Evolutionary conservation across 2,113 vertebrate genomes (phyloP), one percentile per base, ranked within the genome.

Genomic region (Rhinogobius similis): DNA sequence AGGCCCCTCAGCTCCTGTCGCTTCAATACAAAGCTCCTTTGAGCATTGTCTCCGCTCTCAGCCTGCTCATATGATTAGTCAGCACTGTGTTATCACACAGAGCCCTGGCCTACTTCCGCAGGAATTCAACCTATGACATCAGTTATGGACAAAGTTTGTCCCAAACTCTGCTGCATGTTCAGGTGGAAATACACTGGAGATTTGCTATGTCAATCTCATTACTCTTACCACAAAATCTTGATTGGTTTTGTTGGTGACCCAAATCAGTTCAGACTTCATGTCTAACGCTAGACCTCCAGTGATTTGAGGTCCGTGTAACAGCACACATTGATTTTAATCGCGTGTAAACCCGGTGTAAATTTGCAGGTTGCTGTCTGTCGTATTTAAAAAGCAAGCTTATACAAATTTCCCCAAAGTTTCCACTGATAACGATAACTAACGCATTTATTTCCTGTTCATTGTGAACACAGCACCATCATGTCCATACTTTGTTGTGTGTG

Each of bases 121-220:
- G 88, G 92, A 93, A 93, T 94, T 91, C 77, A 88, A 94, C 91
- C 92, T 91, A 86, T 93, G 93, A 93, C 93, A 92, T 92, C 91
- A 90, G 88, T 76, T 83, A 86, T 86, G 86, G 87, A 79, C 89
- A 91, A 90, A 92, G 87, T 93, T 89, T 90, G 80, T 84, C 71
- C 69, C 50, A 68, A 76, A 68, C 52, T 71, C 71, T 76, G 64
- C 84, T 77, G 73, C 80, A 86, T 71, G 83, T 86, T 76, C 76
- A 87, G 84, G 84, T 91, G 81, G 88, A 87, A 14, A 72, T 39
- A 65, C 66, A 87, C 80, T 84, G 79, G 85, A 79, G 77, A 59
- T 78, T 68, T 62, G 10, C 38, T 24, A 4, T n/a, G 58, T n/a
- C 10, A 8, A 29, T 38, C 10, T 32, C n/a, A n/a, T n/a, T 20